Evolutionary conservation across 1,140 invertebrate species (phyloP), one percentile per base, ranked within the genome.

Genomic region (Papilio aristodemus): DNA sequence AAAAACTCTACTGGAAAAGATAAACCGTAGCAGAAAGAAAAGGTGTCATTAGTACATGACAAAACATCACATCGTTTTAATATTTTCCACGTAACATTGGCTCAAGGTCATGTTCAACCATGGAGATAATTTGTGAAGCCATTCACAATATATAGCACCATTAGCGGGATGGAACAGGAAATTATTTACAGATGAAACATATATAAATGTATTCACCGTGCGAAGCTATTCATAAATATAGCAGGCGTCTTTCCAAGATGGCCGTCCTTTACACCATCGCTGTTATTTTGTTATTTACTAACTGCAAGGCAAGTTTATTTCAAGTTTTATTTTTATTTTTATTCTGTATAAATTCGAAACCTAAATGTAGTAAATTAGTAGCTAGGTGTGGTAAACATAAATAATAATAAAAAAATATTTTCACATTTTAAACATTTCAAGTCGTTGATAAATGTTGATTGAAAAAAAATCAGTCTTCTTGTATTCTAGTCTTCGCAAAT

Each of bases 71-170:
- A 50, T 50, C 1, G 22, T 50, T 50, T 50, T 50, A 17, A 50
- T 22, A 27, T 66, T 36, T 50, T 64, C 38, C 32, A 66, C 60
- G 43, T 19, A 66, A 46, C 27, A 27, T 14, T 50, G 38, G 11
- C 2, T 25, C 46, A 66, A 66, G 63, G 63, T 46, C 63, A 50
- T 66, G 63, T 50, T 66, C 41, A 66, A 66, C 41, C 14, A 36
- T 66, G 63, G 39, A 66, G 63, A 66, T 66, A 66, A 66, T 66
- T 32, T 66, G 63, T 66, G 43, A 66, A 50, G 36, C 32, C 11
- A 66, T 46, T 50, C 43, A 66, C 41, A 66, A 36, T 27, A 63
- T 57, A 25, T 41, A 32, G 32, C 22, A 66, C 25, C 43, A 66
- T 66, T 66, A 66, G 63, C 6, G 14, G 25, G 63, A 66, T 66